phyloP scores from a whole-genome alignment of 2,113 vertebrate species.

The Xiphophorus maculatus region DNA sequence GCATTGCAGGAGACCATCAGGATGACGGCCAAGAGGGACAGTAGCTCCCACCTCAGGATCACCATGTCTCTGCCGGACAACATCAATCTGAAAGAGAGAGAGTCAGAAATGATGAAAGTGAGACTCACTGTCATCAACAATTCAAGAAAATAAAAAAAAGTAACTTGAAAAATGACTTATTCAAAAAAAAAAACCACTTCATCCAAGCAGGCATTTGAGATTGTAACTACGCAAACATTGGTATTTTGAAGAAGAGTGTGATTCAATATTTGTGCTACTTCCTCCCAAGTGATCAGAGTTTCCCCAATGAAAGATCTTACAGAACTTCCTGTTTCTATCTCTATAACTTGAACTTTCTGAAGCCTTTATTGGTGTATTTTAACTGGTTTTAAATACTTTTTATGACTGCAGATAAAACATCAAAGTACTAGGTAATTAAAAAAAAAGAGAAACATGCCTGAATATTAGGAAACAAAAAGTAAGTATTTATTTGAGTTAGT shows the following conservation, averaged over 20 bases:
- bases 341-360: too few species aligned
- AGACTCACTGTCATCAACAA: background rate
- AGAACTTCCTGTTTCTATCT: too few species aligned
- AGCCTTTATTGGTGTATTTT: background rate
- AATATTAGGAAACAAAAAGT: background rate
- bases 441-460: background rate
- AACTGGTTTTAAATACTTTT: background rate
- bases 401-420: background rate
- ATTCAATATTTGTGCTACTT: too few species aligned
- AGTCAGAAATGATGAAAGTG: constrained; percentile 22
- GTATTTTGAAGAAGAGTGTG: too few species aligned
- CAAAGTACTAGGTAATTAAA: background rate
- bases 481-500: background rate
- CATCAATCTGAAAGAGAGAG: constrained; percentile 50
- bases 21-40: constrained; percentile 39
- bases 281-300: too few species aligned
- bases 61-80: constrained; percentile 65
- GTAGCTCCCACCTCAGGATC: constrained; percentile 33
- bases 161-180: too few species aligned
- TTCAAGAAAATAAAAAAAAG: background rate
- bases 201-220: too few species aligned
- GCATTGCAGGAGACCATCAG: constrained; percentile 54
- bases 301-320: too few species aligned
- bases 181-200: too few species aligned
- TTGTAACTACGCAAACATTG: too few species aligned